Evolutionary conservation across 2,888 invertebrate species (phyloP), one percentile per base, ranked within the genome.

Genomic region (Apeira syringaria): DNA sequence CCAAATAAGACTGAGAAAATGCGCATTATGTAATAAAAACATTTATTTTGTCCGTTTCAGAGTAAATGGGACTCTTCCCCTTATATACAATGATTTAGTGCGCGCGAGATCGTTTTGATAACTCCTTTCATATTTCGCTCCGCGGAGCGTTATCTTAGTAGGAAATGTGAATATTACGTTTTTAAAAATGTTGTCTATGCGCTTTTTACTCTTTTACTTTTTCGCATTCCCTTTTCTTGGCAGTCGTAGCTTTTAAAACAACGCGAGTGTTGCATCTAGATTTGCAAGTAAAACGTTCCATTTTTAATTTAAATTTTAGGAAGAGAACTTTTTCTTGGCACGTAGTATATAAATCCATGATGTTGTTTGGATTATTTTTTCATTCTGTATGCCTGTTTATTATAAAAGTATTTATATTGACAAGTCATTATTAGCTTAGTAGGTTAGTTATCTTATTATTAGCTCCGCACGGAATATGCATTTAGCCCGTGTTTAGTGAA

Each of bases 21-120:
- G 79, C 84, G 82, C 75, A 81, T 85, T 86, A 87, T 88, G 87
- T 88, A 88, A 88, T 85, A 83, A 86, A 87, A 88, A 88, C 87
- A 86, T 88, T 87, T 88, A 86, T 89, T 88, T 86, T 83, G 83
- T 80, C 79, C 85, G 87, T 86, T 85, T 82, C 79, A 71, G 78
- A 82, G 87, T 88, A 88, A 85, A 87, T 83, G 84, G 74, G 74
- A 81, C 74, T 77, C 80, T 86, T 80, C 84, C 88, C 87, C 87
- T 80, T 88, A 85, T 86, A 64, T 87, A 80, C 81, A 57, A 74
- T 88, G 89, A 89, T 89, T 89, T 88, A 88, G 86, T 87, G 84
- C 83, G 71, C 81, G 73, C 69, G 82, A 88, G 88, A 88, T 88
- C 77, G 84, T 84, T 84, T 74, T 83, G 88, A 88, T 89, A 89